Conservation (phyloP, 1,140 invertebrate genomes). For the Drosophila pandora region DNA sequence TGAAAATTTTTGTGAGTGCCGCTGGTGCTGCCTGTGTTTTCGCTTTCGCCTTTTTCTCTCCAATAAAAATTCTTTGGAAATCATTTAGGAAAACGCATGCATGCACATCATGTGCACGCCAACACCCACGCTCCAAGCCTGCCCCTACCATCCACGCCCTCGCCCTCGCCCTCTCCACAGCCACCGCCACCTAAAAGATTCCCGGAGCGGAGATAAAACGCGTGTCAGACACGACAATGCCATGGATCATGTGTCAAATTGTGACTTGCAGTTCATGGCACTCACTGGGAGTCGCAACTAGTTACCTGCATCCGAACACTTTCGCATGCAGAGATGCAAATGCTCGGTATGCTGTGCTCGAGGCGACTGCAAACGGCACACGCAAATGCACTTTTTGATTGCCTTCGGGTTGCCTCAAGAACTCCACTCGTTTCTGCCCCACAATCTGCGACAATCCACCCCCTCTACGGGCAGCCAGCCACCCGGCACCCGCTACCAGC, state of each 20-base stretch:
- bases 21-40: conserved; percentile 28
- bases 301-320: conserved; percentile 48
- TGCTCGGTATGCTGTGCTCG: conserved; percentile 28
- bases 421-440: background rate
- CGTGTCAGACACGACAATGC: conserved; percentile 78
- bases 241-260: conserved; percentile 81
- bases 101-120: conserved; percentile 74
- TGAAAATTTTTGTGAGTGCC: background rate
- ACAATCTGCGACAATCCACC: background rate
- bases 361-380: conserved; percentile 67
- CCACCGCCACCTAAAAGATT: conserved; percentile 14
- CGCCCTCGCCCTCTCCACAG: background rate
- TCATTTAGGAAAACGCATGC: conserved; percentile 80
- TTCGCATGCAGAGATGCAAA: conserved; percentile 9
- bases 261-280: conserved; percentile 67
- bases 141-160: background rate
- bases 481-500: too few species aligned
- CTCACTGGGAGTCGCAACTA: conserved; percentile 55
- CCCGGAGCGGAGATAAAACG: conserved; percentile 69
- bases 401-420: conserved; percentile 50
- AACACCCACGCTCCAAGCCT: conserved; percentile 30
- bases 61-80: conserved; percentile 80
- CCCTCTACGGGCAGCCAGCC: too few species aligned
- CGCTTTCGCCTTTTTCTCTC: conserved; percentile 61
- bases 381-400: conserved; percentile 81